These are phyloP conservation scores for Eristalis pertinax DNA, from an alignment of 2,888 invertebrate genomes.

Conservation along the genomic window DNA sequence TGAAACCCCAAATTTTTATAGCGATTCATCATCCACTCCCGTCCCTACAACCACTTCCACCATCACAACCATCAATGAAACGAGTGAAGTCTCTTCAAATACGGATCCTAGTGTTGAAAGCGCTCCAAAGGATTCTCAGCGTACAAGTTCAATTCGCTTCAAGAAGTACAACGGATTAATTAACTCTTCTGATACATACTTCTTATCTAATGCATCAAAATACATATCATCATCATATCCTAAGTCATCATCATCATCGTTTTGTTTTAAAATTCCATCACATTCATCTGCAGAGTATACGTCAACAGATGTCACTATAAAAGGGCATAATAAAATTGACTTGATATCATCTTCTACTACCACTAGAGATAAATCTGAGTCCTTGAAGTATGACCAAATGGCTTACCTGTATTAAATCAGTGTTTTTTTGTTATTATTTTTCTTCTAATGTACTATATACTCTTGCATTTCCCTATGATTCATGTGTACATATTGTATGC, in stretches of 20 bases:
- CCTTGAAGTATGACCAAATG: constrained; percentile 79
- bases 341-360: constrained; percentile 74
- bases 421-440: constrained; percentile 30
- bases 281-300: constrained; percentile 73
- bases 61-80: constrained; percentile 37
- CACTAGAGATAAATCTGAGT: constrained; percentile 79
- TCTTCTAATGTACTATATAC: constrained; percentile 27
- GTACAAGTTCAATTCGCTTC: constrained; percentile 44
- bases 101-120: constrained; percentile 30
- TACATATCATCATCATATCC: constrained; percentile 47
- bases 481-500: constrained; percentile 27
- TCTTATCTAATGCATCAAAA: constrained; percentile 25
- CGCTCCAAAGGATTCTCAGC: constrained; percentile 49
- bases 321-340: constrained; percentile 58
- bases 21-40: constrained; percentile 44
- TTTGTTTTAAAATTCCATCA: constrained; percentile 47
- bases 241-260: constrained; percentile 58
- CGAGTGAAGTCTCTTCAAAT: constrained; percentile 39
- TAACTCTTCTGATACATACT: constrained; percentile 36
- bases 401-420: constrained; percentile 52
- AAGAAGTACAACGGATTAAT: constrained; percentile 68
- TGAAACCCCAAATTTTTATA: constrained; percentile 45
- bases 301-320: constrained; percentile 62
- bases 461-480: constrained; percentile 38
- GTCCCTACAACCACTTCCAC: constrained; percentile 42